Evolutionary conservation across 2,888 invertebrate species (phyloP), one percentile per base, ranked within the genome.

Genomic region (Ramazzottius varieornatus): DNA sequence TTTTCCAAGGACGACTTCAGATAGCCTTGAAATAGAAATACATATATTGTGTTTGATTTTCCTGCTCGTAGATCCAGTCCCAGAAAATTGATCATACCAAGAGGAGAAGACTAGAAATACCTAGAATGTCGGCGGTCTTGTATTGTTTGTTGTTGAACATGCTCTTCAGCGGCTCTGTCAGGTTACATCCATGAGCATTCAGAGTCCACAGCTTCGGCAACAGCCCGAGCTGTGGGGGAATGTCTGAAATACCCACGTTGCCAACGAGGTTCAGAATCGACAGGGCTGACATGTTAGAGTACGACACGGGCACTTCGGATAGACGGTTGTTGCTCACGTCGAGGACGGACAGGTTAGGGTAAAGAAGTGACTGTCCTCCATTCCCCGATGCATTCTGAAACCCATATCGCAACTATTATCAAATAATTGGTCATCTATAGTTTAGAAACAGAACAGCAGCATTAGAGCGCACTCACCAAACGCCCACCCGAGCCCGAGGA

Each of bases 141-240:
- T 88, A 90, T 70, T 88, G 85, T 71, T 92, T 92, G 67, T 86
- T 73, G 65, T 86, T 86, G 67, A 94, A 85, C 88, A 93, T 91
- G 0, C 86, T 84, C 68, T 84, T 84, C 0, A 93, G 77, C 0
- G 93, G 92, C 73, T 92, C 93, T 71, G 84, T 84, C 16, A 92
- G 79, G 33, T 83, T 81, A 73, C 96, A 96, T 1, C 90, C 90
- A 63, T 85, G 82, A 1, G 93, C 86, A 76, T 89, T 91, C 46
- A 98, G 79, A 78, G 92, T 94, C 94, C 96, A 96, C 46, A 98
- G 80, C n/a, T 91, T 83, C 0, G 86, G 86, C 1, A 96, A 80
- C 4, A 93, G 79, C 0, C 98, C 96, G 83, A 98, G 86, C 76
- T 93, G 89, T 0, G 94, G 86, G 0, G 96, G 96, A 65, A 98